Conservation (phyloP, 2,888 invertebrate species). For the Rhingia rostrata region DNA sequence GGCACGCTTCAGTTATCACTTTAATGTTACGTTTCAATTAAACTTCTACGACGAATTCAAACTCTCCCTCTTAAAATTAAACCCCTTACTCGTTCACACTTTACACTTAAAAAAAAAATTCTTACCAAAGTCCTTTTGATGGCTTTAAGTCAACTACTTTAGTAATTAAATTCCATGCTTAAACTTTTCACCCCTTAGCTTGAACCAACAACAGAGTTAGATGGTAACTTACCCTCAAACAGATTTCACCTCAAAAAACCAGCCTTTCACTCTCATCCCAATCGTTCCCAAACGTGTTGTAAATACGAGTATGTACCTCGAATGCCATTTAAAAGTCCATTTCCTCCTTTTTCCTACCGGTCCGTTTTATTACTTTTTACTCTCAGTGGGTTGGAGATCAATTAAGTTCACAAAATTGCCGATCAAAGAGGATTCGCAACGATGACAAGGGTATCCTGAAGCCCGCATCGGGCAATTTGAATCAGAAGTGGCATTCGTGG, state of each 20-base stretch:
- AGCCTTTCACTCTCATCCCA: background rate
- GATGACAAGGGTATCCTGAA: background rate
- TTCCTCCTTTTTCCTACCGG: constrained; percentile 10
- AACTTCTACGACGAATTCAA: too few relatives aligned
- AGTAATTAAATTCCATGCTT: background rate
- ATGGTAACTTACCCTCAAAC: too few relatives aligned
- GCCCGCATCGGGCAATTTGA: constrained; percentile 23
- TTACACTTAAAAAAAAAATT: too few relatives aligned
- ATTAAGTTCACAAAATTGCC: constrained; percentile 51
- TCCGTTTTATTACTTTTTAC: constrained; percentile 17
- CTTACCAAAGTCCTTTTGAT: too few relatives aligned
- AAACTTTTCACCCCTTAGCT: background rate
- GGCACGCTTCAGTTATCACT: too few relatives aligned
- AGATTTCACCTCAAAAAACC: background rate
- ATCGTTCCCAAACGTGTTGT: background rate
- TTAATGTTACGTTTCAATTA: too few relatives aligned
- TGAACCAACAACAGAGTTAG: background rate
- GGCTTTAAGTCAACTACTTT: background rate
- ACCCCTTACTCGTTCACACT: too few relatives aligned
- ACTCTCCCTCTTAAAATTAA: too few relatives aligned
- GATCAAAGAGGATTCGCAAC: constrained; percentile 27
- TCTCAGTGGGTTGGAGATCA: constrained; percentile 49
- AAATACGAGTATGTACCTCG: background rate
- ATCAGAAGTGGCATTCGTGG: constrained; percentile 22
- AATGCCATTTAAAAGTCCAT: constrained; percentile 59